A percentile compares a stretch with the other conserved stretches of the same genome.
phyloP scores from a whole-genome alignment of 2,888 invertebrate species.

The Ormyrus thymus region DNA sequence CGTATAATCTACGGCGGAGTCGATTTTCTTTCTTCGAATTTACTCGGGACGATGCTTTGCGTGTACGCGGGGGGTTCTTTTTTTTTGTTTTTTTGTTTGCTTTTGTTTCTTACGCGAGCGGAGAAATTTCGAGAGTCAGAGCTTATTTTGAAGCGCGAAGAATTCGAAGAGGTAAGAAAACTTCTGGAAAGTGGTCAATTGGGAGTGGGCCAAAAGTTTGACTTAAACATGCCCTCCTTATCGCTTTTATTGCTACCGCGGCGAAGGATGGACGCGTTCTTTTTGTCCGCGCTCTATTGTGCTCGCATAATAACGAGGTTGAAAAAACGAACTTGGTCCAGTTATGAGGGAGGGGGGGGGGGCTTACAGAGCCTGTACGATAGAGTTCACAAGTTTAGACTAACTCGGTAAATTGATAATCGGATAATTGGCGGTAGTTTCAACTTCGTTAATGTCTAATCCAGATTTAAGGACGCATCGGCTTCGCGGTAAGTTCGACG shows the following conservation, averaged over 20 bases:
- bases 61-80: too few species aligned
- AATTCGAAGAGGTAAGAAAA: not conserved
- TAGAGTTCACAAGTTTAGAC: constrained; percentile 26
- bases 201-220: constrained; percentile 18
- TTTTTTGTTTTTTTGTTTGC: too few species aligned
- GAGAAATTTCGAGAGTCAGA: too few species aligned
- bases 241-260: not conserved
- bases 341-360: not conserved
- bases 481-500: constrained; percentile 22
- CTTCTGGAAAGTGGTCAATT: constrained; percentile 21
- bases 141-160: not conserved
- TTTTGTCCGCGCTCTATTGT: too few species aligned
- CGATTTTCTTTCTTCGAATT: too few species aligned
- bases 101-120: too few species aligned
- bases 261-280: not conserved
- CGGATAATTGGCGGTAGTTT: constrained; percentile 52
- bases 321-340: constrained; percentile 12
- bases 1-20: too few species aligned
- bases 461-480: constrained; percentile 45
- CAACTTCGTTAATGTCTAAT: constrained; percentile 54
- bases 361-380: not conserved
- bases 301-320: not conserved
- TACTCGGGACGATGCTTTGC: too few species aligned
- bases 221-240: not conserved
- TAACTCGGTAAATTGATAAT: constrained; percentile 53